Percentiles rank a stretch among this genome's conserved stretches.
Conservation (phyloP, 2,888 invertebrate genomes). For the Clitarchus hookeri region DNA sequence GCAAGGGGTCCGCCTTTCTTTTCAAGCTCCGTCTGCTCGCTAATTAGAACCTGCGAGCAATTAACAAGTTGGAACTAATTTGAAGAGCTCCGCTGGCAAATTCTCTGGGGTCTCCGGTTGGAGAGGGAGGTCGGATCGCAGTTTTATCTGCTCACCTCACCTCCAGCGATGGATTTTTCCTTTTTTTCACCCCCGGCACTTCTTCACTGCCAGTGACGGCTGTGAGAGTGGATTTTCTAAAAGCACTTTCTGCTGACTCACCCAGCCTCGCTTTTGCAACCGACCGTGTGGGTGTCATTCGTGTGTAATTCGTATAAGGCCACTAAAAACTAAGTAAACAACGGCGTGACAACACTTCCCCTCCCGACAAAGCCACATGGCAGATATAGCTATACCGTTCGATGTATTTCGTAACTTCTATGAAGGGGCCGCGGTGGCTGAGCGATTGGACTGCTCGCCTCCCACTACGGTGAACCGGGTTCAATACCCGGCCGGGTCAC, state of each 20-base stretch:
- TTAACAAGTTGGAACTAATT: conserved; percentile 14
- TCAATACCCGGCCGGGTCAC: too few species aligned
- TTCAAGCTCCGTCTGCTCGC: conserved; percentile 4
- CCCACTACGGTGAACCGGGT: too few species aligned
- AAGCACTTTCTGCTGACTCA: not conserved
- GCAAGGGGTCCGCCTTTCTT: not conserved
- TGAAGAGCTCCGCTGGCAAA: conserved; percentile 7
- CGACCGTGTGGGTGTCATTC: not conserved
- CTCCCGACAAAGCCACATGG: not conserved
- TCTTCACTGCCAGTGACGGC: not conserved
- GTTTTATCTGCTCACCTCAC: not conserved
- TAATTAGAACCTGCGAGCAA: conserved; percentile 14
- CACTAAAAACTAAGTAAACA: not conserved
- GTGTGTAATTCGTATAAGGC: not conserved
- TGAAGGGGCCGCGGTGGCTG: too few species aligned
- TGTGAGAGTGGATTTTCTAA: not conserved
- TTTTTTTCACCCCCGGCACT: not conserved
- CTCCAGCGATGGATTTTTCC: not conserved
- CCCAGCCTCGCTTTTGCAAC: not conserved
- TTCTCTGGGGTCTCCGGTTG: not conserved
- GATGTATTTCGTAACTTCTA: too few species aligned
- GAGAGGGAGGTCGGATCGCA: not conserved
- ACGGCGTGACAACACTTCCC: not conserved
- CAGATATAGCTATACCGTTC: too few species aligned
- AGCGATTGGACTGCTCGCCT: too few species aligned